Conservation (phyloP, 2,888 invertebrate species). For the Stegana nigrithorax region DNA sequence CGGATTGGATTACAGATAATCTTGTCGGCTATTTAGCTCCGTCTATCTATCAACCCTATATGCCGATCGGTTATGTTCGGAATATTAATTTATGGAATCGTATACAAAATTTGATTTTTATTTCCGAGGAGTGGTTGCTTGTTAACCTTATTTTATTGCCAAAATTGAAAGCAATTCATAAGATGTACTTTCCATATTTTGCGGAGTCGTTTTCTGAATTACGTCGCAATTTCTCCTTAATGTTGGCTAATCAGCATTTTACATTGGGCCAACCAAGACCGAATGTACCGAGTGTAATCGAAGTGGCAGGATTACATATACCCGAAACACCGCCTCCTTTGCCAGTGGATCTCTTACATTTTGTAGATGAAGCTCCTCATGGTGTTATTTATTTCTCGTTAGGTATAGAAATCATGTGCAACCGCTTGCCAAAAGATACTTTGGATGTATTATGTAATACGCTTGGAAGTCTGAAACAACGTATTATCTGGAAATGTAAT, state of each 20-base stretch:
- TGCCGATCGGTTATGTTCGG: neutral
- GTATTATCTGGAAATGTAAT: slow-evolving; percentile 50
- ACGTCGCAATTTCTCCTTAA: neutral
- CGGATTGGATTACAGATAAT: slow-evolving; percentile 15
- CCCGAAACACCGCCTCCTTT: slow-evolving; percentile 28
- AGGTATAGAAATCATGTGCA: slow-evolving; percentile 44
- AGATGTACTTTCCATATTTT: neutral
- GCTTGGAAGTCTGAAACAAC: slow-evolving; percentile 42
- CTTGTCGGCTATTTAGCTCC: slow-evolving; percentile 4
- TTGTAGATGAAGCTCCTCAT: slow-evolving; percentile 49
- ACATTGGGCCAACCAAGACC: slow-evolving; percentile 52
- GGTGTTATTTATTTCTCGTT: slow-evolving; percentile 57
- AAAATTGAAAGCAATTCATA: neutral
- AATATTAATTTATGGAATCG: neutral
- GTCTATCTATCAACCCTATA: neutral
- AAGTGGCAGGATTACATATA: slow-evolving; percentile 60
- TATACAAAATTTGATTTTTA: neutral
- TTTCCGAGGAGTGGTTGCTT: neutral
- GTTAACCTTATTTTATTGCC: neutral
- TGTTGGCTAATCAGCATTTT: slow-evolving; percentile 46
- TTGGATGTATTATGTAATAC: slow-evolving; percentile 29
- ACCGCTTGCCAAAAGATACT: slow-evolving; percentile 36
- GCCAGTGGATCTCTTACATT: slow-evolving; percentile 37
- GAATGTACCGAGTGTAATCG: slow-evolving; percentile 54
- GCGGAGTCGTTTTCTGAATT: neutral